These are phyloP conservation scores for Girardia tigrina DNA, from an alignment of 2,888 invertebrate species.

Conservation along the genomic window DNA sequence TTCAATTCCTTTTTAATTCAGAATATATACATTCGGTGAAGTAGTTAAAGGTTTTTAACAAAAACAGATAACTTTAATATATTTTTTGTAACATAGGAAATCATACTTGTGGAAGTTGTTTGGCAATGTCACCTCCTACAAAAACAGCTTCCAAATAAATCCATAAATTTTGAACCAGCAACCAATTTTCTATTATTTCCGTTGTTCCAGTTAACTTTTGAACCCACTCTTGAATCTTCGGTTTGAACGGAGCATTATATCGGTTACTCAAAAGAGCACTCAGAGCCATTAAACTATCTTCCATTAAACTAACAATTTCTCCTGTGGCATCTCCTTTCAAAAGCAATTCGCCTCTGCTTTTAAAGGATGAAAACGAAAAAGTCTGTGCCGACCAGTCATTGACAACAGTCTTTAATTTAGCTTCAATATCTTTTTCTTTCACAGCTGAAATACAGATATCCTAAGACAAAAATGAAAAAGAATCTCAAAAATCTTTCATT, in stretches of 20 bases:
- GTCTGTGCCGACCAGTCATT: conserved; percentile 82
- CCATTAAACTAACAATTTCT: conserved; percentile 81
- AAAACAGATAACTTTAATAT: not conserved
- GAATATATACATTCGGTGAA: not conserved
- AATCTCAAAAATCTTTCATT: not conserved
- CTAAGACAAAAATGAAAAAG: conserved; percentile 47
- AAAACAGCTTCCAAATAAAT: conserved; percentile 92
- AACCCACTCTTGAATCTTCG: conserved; percentile 90
- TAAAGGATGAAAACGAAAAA: conserved; percentile 80
- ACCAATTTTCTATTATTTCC: conserved; percentile 85
- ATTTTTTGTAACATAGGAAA: not conserved
- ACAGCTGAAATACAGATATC: conserved; percentile 93
- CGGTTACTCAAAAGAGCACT: conserved; percentile 80
- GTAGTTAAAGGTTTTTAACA: not conserved
- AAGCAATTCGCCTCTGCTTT: conserved; percentile 79
- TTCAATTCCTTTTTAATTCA: no score
- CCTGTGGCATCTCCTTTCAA: conserved; percentile 83
- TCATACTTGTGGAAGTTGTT: conserved; percentile 63
- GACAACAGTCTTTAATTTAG: conserved; percentile 77
- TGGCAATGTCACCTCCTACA: conserved; percentile 92
- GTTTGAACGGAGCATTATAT: conserved; percentile 89
- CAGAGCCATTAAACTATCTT: conserved; percentile 85
- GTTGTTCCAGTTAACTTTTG: conserved; percentile 83
- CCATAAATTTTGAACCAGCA: conserved; percentile 96
- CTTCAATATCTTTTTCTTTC: conserved; percentile 94